Conservation (phyloP, 1,140 invertebrate genomes). For the Drosophila ercepeae region DNA sequence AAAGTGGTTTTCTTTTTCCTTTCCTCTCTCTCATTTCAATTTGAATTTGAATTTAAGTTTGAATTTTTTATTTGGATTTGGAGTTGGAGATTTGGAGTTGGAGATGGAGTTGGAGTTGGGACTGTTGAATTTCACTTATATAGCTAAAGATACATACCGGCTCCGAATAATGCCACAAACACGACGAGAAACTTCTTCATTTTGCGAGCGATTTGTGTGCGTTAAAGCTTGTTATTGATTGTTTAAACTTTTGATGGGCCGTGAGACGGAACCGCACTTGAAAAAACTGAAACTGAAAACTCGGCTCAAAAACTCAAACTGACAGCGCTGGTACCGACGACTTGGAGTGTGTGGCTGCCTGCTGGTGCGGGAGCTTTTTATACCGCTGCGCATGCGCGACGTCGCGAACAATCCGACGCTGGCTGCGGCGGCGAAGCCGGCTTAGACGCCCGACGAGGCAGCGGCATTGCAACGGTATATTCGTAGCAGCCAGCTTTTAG, state of each 20-base stretch:
- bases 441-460: neutral
- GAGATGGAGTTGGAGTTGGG: neutral
- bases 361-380: constrained; percentile 83
- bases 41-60: constrained; percentile 21
- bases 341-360: constrained; percentile 81
- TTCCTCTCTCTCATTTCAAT: neutral
- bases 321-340: constrained; percentile 82
- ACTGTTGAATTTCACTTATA: constrained; percentile 37
- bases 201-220: constrained; percentile 59
- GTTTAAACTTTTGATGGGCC: constrained; percentile 25
- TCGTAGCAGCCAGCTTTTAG: constrained; percentile 52
- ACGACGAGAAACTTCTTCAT: constrained; percentile 84
- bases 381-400: constrained; percentile 83
- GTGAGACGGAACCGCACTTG: constrained; percentile 72
- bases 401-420: constrained; percentile 70
- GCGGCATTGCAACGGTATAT: constrained; percentile 63
- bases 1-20: constrained; percentile 31
- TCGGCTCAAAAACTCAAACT: constrained; percentile 36
- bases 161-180: constrained; percentile 84
- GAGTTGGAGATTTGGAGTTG: neutral
- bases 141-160: constrained; percentile 83
- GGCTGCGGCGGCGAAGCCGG: constrained; percentile 5
- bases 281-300: constrained; percentile 65
- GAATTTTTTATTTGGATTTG: constrained; percentile 5
- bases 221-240: constrained; percentile 8